Evolutionary conservation across 2,113 vertebrate species (phyloP).

Genomic region (Potamarius usumacintae): DNA sequence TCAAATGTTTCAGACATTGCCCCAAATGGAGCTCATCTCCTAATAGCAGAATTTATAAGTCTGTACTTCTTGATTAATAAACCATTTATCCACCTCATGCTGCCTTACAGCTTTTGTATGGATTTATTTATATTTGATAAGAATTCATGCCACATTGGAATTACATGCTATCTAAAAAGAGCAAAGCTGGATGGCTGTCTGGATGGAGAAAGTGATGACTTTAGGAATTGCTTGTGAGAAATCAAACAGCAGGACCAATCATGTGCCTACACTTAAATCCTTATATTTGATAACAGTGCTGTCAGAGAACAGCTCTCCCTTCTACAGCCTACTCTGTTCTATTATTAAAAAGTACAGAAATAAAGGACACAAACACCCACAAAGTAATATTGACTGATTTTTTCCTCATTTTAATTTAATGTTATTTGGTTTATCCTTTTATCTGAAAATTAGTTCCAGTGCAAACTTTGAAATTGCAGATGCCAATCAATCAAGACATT

Average conservation of each 20-base stretch:
- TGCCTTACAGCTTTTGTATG: not conserved
- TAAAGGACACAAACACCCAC: conserved; percentile 61
- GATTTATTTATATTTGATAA: not conserved
- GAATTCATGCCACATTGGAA: not conserved
- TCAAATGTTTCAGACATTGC: conserved; percentile 14
- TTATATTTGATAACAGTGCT: conserved; percentile 10
- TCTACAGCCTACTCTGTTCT: conserved; percentile 49
- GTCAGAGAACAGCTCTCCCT: conserved; percentile 41
- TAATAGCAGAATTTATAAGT: conserved; percentile 38
- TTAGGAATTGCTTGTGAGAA: not conserved
- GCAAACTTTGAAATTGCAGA: not conserved
- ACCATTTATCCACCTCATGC: conserved; percentile 33
- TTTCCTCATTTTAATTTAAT: not conserved
- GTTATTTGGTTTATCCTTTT: not conserved
- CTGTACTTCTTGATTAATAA: conserved; percentile 35
- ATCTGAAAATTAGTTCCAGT: not conserved
- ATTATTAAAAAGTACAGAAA: conserved; percentile 67
- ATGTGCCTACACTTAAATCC: not conserved
- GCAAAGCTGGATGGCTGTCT: not conserved
- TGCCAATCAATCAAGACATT: not conserved
- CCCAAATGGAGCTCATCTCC: conserved; percentile 6
- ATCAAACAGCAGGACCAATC: not conserved
- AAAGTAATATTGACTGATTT: not conserved
- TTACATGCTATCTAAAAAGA: not conserved
- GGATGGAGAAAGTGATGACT: not conserved